Base-by-base conservation (phyloP, 2,113 vertebrate genomes). In the Amphilophus citrinellus region DNA sequence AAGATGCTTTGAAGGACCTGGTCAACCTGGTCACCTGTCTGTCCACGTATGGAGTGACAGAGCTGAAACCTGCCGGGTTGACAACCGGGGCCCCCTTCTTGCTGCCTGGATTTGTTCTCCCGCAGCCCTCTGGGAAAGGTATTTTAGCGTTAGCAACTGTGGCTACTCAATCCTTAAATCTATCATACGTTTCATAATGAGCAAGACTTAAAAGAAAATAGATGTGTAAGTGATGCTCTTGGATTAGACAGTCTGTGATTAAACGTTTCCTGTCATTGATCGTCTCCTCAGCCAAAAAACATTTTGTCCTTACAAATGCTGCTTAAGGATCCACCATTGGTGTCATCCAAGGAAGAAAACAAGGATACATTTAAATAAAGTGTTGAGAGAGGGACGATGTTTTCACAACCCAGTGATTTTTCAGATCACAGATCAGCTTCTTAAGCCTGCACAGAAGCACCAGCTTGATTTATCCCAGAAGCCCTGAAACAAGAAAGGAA, bases 1-100 rank as follows among this genome's bases (percentile, higher is more conserved):
- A 97, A 94, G 98, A 99, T 66, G 98, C 98, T 22, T 94, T 99
- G 94, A 99, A 97, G 95, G 98, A 99, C 79, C 96, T 99, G 62
- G 98, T 99, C 53, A 98, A 98, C 95, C 95, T 99, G 96, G 97
- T 99, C 91, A 99, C 98, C 61, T 97, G 98, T 81, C 93, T 99
- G 84, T 98, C 97, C 92, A 98, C 98, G 0, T 99, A 99, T 0
- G 98, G 98, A 17, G 97, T 99, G 89, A 97, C 85, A 37, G 98
- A 99, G 89, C 94, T 99, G 86, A 99, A 99, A 88, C 98, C 98
- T 2, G 97, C 98, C 30, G 97, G 97, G 15, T 93, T 98, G 92
- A 99, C 98, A 15, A 99, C 97, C 0, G 98, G 98, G 27, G 98
- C 98, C 15, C 98, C 98, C 80, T 99, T 99, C 94, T 93, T 99